These are phyloP conservation scores for Drosophila cognata DNA, from an alignment of 2,888 invertebrate genomes.

Conservation along the genomic window DNA sequence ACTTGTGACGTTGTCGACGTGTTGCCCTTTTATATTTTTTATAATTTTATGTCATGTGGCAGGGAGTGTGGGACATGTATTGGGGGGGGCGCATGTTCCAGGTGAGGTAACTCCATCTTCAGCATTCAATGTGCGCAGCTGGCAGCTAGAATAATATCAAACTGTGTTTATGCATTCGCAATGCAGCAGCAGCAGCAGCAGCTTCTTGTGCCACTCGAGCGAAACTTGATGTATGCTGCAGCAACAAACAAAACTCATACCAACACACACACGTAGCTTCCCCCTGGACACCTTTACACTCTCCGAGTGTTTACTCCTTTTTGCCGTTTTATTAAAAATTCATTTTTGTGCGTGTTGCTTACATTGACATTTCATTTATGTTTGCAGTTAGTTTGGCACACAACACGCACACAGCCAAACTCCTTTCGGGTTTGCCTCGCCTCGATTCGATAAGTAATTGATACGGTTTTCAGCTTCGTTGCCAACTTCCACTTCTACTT, in stretches of 20 bases:
- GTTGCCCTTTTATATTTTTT: conserved; percentile 31
- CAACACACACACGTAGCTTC: background rate
- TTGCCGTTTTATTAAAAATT: conserved; percentile 58
- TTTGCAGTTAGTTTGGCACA: conserved; percentile 53
- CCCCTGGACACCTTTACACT: conserved; percentile 4
- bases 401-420: conserved; percentile 39
- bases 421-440: conserved; percentile 42
- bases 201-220: conserved; percentile 36
- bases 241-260: background rate
- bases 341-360: conserved; percentile 72
- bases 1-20: conserved; percentile 33
- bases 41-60: conserved; percentile 18
- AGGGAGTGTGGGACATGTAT: background rate
- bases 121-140: conserved; percentile 69
- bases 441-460: conserved; percentile 57
- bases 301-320: conserved; percentile 2
- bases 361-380: conserved; percentile 71
- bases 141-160: conserved; percentile 77
- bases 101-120: conserved; percentile 23
- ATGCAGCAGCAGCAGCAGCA: conserved; percentile 55
- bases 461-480: conserved; percentile 54
- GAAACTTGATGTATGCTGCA: conserved; percentile 65
- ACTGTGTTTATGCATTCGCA: conserved; percentile 78
- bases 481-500: conserved; percentile 9
- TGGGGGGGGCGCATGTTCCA: background rate